Evolutionary conservation across 1,140 invertebrate species (phyloP).

Genomic region (Leguminivora glycinivorella): DNA sequence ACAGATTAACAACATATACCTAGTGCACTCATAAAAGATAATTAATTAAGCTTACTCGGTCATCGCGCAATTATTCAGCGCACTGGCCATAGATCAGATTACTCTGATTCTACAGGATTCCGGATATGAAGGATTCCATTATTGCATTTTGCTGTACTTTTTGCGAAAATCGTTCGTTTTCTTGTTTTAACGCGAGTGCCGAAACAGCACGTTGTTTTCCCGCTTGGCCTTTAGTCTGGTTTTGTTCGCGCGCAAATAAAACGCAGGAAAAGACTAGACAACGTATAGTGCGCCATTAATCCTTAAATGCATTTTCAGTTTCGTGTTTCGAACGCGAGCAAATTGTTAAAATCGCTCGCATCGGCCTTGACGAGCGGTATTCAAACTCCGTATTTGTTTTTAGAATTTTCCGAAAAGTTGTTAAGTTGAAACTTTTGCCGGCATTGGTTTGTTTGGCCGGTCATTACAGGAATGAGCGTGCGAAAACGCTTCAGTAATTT

Average conservation of each 20-base stretch:
- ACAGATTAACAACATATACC: slow-evolving; percentile 12
- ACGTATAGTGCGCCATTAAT: slow-evolving; percentile 20
- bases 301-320: slow-evolving; percentile 28
- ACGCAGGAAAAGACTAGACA: not conserved
- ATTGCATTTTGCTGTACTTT: not conserved
- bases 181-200: slow-evolving; percentile 2
- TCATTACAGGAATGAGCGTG: slow-evolving; percentile 55
- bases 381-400: slow-evolving; percentile 29
- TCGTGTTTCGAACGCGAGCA: slow-evolving; percentile 22
- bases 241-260: slow-evolving; percentile 13
- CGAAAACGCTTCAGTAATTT: slow-evolving; percentile 65
- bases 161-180: not conserved
- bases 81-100: not conserved
- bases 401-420: slow-evolving; percentile 45
- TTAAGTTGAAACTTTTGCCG: slow-evolving; percentile 62
- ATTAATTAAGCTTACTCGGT: slow-evolving; percentile 11
- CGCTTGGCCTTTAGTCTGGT: slow-evolving; percentile 7
- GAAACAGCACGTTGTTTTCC: slow-evolving; percentile 12
- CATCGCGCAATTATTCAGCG: slow-evolving; percentile 18
- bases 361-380: slow-evolving; percentile 30
- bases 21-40: slow-evolving; percentile 16
- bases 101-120: not conserved
- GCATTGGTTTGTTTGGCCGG: slow-evolving; percentile 56
- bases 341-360: slow-evolving; percentile 26
- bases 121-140: slow-evolving; percentile 8